Conservation (phyloP, 2,888 invertebrate species). For the Apantesis nais region DNA sequence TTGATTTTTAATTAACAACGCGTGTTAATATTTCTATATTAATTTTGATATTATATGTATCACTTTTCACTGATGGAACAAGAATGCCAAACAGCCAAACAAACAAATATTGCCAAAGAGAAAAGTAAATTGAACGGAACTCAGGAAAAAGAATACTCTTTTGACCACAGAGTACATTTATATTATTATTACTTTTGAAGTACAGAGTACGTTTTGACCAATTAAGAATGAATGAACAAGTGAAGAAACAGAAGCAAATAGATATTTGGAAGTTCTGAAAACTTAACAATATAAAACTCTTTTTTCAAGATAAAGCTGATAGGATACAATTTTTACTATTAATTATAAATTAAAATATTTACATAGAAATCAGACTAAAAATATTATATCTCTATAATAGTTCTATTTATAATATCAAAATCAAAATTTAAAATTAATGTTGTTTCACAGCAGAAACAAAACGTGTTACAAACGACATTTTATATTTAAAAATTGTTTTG, state of each 20-base stretch:
- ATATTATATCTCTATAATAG: background rate
- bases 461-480: slow-evolving; percentile 54
- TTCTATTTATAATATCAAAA: no score
- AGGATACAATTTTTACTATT: background rate
- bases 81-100: no score
- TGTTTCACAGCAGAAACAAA: slow-evolving; percentile 33
- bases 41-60: background rate
- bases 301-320: no score
- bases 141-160: background rate
- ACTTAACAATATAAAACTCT: no score
- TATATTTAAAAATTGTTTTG: slow-evolving; percentile 55
- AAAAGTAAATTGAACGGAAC: no score
- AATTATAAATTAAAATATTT: background rate
- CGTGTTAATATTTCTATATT: background rate
- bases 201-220: no score
- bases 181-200: no score
- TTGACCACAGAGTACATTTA: no score
- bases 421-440: background rate
- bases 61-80: background rate
- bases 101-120: no score
- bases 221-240: no score
- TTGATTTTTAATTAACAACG: slow-evolving; percentile 21
- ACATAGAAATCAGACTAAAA: background rate
- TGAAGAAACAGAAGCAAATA: no score
- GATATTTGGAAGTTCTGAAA: no score